Percentiles rank a stretch among this genome's conserved stretches.
These are phyloP conservation scores for Philhelius pedissequus DNA, from an alignment of 2,888 invertebrate species.

Conservation along the genomic window DNA sequence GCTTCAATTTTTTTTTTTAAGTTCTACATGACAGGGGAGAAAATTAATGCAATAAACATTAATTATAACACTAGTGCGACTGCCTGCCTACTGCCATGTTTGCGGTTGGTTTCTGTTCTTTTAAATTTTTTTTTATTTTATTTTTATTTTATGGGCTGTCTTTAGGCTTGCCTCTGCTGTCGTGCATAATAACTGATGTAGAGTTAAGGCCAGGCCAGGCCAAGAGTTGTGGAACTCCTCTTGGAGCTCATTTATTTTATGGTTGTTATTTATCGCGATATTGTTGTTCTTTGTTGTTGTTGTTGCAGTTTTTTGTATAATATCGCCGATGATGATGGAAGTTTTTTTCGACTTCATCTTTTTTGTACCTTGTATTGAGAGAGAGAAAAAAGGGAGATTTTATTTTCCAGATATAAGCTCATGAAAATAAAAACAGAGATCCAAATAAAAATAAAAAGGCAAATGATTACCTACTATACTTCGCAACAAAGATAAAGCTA, in stretches of 20 bases:
- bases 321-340: conserved; percentile 25
- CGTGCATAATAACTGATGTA: background rate
- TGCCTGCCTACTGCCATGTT: conserved; percentile 68
- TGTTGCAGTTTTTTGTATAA: background rate
- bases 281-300: conserved; percentile 36
- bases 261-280: conserved; percentile 66
- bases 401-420: conserved; percentile 52
- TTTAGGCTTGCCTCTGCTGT: conserved; percentile 16
- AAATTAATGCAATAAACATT: conserved; percentile 69
- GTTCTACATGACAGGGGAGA: conserved; percentile 63
- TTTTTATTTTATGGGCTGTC: conserved; percentile 40
- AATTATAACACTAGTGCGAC: conserved; percentile 69
- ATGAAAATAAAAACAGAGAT: conserved; percentile 56
- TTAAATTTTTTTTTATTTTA: conserved; percentile 16
- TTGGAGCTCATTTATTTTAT: conserved; percentile 65
- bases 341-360: background rate
- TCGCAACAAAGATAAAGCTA: background rate
- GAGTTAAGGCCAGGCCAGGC: conserved; percentile 13
- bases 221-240: conserved; percentile 47
- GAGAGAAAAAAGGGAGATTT: conserved; percentile 40
- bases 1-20: conserved; percentile 14
- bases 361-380: background rate
- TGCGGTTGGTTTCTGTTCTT: conserved; percentile 38
- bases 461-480: conserved; percentile 43
- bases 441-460: conserved; percentile 9